These are phyloP conservation scores for Lates japonicus DNA, from an alignment of 2,797 vertebrate species.

Conservation along the genomic window DNA sequence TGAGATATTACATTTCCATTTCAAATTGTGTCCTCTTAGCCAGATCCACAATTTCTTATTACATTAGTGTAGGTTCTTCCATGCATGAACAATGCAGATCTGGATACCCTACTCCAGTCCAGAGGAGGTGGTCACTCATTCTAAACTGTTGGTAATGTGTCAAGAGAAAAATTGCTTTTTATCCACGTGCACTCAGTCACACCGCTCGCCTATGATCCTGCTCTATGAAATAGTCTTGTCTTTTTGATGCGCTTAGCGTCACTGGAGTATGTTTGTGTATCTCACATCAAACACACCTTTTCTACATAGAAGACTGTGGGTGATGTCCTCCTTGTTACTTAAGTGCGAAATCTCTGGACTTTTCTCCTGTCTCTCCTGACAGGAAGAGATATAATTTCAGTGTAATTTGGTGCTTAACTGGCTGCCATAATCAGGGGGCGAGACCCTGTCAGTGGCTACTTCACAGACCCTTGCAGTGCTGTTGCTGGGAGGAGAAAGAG, in stretches of 20 bases:
- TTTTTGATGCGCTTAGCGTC: not conserved
- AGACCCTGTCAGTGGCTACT: conserved; percentile 30
- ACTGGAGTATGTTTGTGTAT: not conserved
- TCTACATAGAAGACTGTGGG: conserved; percentile 5
- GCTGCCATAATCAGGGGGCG: conserved; percentile 18
- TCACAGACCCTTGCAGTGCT: conserved; percentile 1
- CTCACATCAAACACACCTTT: not conserved
- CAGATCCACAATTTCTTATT: too few species aligned
- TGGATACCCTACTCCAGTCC: not conserved
- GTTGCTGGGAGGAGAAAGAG: not conserved
- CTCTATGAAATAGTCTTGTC: not conserved
- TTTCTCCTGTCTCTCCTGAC: conserved; percentile 2
- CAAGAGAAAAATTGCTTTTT: not conserved
- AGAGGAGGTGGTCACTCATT: not conserved
- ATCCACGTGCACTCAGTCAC: not conserved
- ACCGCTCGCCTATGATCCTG: not conserved
- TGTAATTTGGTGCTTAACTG: conserved; percentile 32
- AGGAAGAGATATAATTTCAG: conserved; percentile 33
- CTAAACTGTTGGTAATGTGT: not conserved
- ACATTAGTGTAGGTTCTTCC: not conserved
- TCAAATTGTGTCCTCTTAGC: not conserved
- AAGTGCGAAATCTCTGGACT: conserved; percentile 6
- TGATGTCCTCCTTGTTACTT: conserved; percentile 11
- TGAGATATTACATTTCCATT: not conserved
- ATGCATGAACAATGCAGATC: not conserved